These are phyloP conservation scores for Perca flavescens DNA, from an alignment of 2,113 vertebrate species.

Conservation along the genomic window DNA sequence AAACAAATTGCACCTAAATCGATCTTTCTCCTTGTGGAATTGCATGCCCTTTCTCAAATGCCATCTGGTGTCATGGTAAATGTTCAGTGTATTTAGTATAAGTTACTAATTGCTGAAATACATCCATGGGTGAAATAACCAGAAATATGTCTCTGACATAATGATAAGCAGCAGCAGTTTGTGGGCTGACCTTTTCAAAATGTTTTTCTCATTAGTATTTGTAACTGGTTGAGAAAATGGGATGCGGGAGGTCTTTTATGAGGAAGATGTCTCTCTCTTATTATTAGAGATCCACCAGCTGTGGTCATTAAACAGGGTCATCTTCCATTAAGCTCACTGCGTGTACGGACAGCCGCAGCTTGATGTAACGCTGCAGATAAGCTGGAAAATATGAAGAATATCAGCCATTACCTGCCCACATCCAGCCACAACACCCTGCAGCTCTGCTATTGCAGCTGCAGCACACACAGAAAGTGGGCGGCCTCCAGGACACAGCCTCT, in stretches of 20 bases:
- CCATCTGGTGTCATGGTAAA: constrained; percentile 20
- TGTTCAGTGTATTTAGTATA: constrained; percentile 16
- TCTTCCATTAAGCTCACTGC: constrained; percentile 42
- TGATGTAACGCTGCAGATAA: constrained; percentile 45
- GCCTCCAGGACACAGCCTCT: constrained; percentile 34
- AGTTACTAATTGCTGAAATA: constrained; percentile 26
- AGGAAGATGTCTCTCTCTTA: constrained; percentile 27
- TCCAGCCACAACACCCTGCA: constrained; percentile 47
- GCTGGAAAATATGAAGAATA: constrained; percentile 54
- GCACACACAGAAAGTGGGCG: constrained; percentile 61
- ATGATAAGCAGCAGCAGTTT: constrained; percentile 26
- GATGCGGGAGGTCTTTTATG: constrained; percentile 29
- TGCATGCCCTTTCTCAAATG: constrained; percentile 58
- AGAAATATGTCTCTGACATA: constrained; percentile 8
- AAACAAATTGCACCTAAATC: constrained; percentile 55
- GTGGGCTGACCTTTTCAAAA: constrained; percentile 65
- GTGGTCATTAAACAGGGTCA: constrained; percentile 56
- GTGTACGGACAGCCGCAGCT: constrained; percentile 33
- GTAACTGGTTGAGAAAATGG: constrained; percentile 42
- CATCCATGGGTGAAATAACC: constrained; percentile 1
- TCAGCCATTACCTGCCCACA: constrained; percentile 60
- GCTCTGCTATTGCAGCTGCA: constrained; percentile 33
- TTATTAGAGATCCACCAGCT: constrained; percentile 39
- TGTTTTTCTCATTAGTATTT: constrained; percentile 52
- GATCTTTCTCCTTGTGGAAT: constrained; percentile 49